phyloP scores from a whole-genome alignment of 1,140 invertebrate genomes.

The Lucilia cuprina region DNA sequence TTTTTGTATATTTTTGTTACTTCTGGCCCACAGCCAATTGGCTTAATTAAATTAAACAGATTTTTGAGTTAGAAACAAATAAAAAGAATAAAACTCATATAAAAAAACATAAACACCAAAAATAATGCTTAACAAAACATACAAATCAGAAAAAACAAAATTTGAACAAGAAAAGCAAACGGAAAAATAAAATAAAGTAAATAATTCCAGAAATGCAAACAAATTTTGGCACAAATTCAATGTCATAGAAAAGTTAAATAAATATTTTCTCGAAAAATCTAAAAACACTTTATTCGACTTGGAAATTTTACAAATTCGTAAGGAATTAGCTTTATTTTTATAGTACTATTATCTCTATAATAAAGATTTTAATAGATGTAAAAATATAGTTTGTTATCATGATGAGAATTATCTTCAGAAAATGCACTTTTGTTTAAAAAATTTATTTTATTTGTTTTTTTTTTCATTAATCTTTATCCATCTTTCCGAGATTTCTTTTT shows the following conservation, averaged over 20 bases:
- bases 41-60: slow-evolving; percentile 33
- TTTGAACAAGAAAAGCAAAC: not conserved
- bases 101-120: not conserved
- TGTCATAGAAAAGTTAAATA: slow-evolving; percentile 11
- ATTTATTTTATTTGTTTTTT: too few species aligned
- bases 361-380: too few species aligned
- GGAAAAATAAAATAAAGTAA: not conserved
- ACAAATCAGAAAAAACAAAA: not conserved
- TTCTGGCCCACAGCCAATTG: slow-evolving; percentile 19
- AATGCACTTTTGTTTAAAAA: too few species aligned
- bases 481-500: too few species aligned
- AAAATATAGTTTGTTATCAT: too few species aligned
- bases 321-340: too few species aligned
- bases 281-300: too few species aligned
- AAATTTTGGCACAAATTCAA: slow-evolving; percentile 22
- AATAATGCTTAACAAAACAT: not conserved
- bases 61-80: not conserved
- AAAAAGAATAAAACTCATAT: not conserved
- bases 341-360: too few species aligned
- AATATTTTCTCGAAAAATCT: too few species aligned
- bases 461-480: too few species aligned
- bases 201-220: slow-evolving; percentile 11
- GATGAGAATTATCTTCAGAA: too few species aligned
- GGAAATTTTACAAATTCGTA: too few species aligned
- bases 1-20: not conserved